Evolutionary conservation across 2,797 vertebrate genomes (phyloP), one percentile per base, ranked within the genome.

Genomic region (Anas acuta): DNA sequence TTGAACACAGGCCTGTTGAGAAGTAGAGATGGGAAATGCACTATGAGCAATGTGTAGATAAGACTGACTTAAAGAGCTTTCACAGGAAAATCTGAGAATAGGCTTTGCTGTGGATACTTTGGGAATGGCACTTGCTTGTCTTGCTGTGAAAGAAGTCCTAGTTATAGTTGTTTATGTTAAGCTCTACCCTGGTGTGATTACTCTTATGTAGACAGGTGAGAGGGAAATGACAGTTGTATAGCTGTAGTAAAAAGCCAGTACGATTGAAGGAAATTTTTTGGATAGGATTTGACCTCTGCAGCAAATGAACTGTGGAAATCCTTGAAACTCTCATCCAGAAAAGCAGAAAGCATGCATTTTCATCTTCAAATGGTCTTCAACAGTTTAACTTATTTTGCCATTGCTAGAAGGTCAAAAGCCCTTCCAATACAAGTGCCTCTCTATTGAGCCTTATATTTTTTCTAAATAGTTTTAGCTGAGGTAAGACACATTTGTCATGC

Each of bases 221-320:
- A 71, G 21, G 47, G 54, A 78, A 41, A 28, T 81, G 85, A 11
- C 49, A 37, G 49, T 67, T 6, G 1, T 49, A 28, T 32, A 39
- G 53, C 62, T 92, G 61, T 33, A 64, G 43, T 79, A 41, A 82
- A 84, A 69, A 67, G 32, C 28, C 18, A 37, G 6, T 16, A 3
- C 11, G 14, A 81, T 78, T 70, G 76, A 73, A 76, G 62, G 49
- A 67, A 77, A 86, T 62, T 10, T 81, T 51, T 39, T 64, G 64
- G 76, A 25, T 77, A 76, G 65, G 32, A 45, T 92, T 91, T 93
- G 79, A 88, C 79, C 92, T 95, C 69, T 88, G 37, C 33, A 93
- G 88, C 69, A 96, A 92, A 92, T 71, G 62, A 90, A 20, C 43
- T 94, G 76, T 92, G 80, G 69, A 95, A 92, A 51, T 93, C 82